Percentiles rank a stretch among this genome's conserved stretches.
These are phyloP conservation scores for Oryzias curvinotus DNA, from an alignment of 2,113 vertebrate species.

Conservation along the genomic window DNA sequence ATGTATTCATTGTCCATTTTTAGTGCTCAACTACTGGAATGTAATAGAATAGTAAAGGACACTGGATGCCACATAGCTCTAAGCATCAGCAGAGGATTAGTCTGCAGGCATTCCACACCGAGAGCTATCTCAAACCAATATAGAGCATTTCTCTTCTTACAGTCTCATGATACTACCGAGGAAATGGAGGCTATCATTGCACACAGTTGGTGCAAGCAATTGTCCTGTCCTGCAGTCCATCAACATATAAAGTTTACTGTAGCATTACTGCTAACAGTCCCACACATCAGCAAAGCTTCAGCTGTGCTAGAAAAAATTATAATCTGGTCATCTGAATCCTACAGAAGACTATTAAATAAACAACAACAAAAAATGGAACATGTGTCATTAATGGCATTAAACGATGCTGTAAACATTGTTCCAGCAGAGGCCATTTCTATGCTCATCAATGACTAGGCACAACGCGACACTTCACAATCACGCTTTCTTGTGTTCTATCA, in stretches of 20 bases:
- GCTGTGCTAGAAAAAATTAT: conserved; percentile 50
- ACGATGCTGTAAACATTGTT: no score
- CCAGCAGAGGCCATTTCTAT: no score
- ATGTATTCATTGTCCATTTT: conserved; percentile 62
- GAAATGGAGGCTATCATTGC: conserved; percentile 41
- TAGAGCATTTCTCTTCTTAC: conserved; percentile 76
- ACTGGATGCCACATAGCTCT: conserved; percentile 75
- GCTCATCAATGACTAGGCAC: no score
- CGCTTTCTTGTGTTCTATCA: not conserved
- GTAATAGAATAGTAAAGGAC: conserved; percentile 75
- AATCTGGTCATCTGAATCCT: conserved; percentile 49
- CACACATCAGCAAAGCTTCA: conserved; percentile 54
- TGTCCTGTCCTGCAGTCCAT: conserved; percentile 38
- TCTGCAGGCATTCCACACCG: conserved; percentile 75
- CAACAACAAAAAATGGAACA: conserved; percentile 19
- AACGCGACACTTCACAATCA: not conserved
- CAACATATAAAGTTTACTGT: conserved; percentile 42
- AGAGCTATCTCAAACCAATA: conserved; percentile 78
- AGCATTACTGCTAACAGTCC: conserved; percentile 57
- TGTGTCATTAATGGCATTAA: conserved; percentile 26
- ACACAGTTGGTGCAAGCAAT: conserved; percentile 48
- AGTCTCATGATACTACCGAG: conserved; percentile 62
- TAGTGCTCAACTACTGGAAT: conserved; percentile 56
- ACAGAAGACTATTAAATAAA: conserved; percentile 69
- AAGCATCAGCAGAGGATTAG: conserved; percentile 86